Conservation (phyloP, 2,888 invertebrate species). For the Lasioglossum oenotherae region DNA sequence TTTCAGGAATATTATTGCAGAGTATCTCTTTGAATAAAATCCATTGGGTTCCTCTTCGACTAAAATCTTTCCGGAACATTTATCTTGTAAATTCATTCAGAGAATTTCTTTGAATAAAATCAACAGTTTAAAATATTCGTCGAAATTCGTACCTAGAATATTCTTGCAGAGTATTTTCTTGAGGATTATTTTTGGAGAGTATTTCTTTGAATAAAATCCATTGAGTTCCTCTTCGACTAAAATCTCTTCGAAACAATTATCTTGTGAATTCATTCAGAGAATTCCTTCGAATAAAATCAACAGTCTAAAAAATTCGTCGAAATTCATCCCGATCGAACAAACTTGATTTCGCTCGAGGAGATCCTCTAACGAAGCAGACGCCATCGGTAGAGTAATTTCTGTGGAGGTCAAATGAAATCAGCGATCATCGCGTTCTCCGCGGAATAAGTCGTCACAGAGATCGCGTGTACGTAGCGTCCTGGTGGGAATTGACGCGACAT, state of each 20-base stretch:
- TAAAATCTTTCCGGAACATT: too few species aligned
- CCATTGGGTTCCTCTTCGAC: not conserved
- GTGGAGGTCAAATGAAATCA: not conserved
- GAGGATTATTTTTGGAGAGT: too few species aligned
- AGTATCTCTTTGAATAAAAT: not conserved
- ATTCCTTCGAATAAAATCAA: too few species aligned
- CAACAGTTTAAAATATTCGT: not conserved
- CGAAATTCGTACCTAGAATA: not conserved
- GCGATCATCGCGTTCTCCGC: not conserved
- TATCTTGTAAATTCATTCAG: too few species aligned
- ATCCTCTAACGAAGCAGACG: not conserved
- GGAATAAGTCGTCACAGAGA: constrained; percentile 18
- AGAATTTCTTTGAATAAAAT: too few species aligned
- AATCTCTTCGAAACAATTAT: too few species aligned
- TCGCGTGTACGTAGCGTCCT: not conserved
- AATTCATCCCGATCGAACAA: not conserved
- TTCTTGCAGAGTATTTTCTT: too few species aligned
- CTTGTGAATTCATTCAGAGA: too few species aligned
- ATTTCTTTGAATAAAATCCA: not conserved
- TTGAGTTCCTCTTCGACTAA: not conserved
- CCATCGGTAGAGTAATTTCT: not conserved
- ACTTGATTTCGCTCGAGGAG: not conserved
- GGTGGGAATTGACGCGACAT: constrained; percentile 43
- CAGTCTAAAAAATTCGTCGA: not conserved
- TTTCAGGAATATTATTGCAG: too few species aligned